Evolutionary conservation across 1,140 invertebrate genomes (phyloP), one percentile per base, ranked within the genome.

Genomic region (Aphelenchoides besseyi): DNA sequence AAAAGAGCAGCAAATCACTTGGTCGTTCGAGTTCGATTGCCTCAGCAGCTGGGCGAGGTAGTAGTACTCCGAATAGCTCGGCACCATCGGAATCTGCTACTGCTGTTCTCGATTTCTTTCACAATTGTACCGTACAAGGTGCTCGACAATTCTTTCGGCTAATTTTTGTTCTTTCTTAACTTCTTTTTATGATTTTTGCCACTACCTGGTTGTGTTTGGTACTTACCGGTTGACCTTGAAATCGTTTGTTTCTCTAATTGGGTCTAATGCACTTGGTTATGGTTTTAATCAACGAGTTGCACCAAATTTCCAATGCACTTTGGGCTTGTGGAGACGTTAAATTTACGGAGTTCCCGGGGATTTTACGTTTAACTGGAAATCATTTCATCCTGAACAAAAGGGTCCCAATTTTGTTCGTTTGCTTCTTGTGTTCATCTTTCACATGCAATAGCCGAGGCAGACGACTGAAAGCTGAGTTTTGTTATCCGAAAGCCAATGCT

Each of bases 111-210:
- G 70, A 82, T 66, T 82, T 48, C 69, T 82, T 82, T 70, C 81
- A 82, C 79, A 82, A 83, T 75, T 82, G 82, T 57, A 82, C 81
- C 55, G 62, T 82, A 69, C 74, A 82, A 82, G 80, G 80, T 82
- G 80, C 80, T 82, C 66, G 53, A 33, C 52, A 23, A 52, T 66
- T 26, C 29, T 23, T 33, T 36, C 36, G 32, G 62, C 16, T 16
- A 8, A 23, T 26, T 29, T 37, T 33, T 29, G 29, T 37, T 69
- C 57, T 23, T 68, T 69, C 35, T 12, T 8, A 18, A 16, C 30
- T 61, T 36, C 28, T 30, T 2, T 16, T 61, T 30, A 2, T 2
- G n/a, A n/a, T 61, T 26, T 30, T 61, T 61, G n/a, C 16, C 26
- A n/a, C 28, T 28, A 18, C 18, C 16, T 1, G 2, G 1, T 61